Conservation (phyloP, 2,888 invertebrate genomes). For the Andrena haemorrhoa region DNA sequence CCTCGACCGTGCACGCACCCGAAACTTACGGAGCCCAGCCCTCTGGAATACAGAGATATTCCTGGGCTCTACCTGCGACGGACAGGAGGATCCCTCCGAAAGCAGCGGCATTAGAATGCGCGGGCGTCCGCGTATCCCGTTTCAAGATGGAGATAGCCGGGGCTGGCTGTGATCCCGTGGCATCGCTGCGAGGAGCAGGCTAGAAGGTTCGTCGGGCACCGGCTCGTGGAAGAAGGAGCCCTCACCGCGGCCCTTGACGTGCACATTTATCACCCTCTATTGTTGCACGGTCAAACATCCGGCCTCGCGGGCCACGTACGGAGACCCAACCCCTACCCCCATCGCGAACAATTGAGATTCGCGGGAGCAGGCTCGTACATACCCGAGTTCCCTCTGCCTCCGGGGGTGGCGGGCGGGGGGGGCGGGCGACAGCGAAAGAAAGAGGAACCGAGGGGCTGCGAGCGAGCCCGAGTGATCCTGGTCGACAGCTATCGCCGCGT, state of each 20-base stretch:
- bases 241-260: conserved; percentile 75
- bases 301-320: conserved; percentile 75
- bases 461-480: neutral
- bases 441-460: neutral
- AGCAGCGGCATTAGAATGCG: conserved; percentile 81
- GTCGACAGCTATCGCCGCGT: conserved; percentile 7
- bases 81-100: conserved; percentile 59
- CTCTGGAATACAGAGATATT: conserved; percentile 46
- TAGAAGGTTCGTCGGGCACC: conserved; percentile 64
- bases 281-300: conserved; percentile 81
- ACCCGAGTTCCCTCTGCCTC: conserved; percentile 37
- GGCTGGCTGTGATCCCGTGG: conserved; percentile 59
- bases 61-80: conserved; percentile 53
- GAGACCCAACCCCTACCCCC: conserved; percentile 32
- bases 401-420: neutral
- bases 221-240: conserved; percentile 72
- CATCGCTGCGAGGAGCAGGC: conserved; percentile 63
- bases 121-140: conserved; percentile 82
- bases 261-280: conserved; percentile 82
- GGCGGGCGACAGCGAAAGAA: too few relatives aligned
- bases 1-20: conserved; percentile 3
- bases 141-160: conserved; percentile 83
- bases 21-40: conserved; percentile 31
- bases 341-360: conserved; percentile 75
- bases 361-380: conserved; percentile 60